Percentiles rank a stretch among this genome's conserved stretches.
These are phyloP conservation scores for Pungitius pungitius DNA, from an alignment of 2,113 vertebrate genomes.

Conservation along the genomic window DNA sequence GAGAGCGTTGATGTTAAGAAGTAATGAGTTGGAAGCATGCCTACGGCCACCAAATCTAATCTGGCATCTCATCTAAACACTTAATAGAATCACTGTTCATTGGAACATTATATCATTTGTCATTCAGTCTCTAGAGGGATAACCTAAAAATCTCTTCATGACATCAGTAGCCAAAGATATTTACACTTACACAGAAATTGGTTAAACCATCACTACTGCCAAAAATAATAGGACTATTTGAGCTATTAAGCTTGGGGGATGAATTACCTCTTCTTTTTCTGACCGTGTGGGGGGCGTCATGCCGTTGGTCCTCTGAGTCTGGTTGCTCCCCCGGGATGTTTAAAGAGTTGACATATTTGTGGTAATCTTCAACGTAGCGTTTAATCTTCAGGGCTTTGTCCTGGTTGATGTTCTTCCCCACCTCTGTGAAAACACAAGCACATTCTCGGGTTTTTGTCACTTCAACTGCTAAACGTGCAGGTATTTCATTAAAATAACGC, in stretches of 20 bases:
- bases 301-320: neutral
- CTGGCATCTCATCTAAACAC: constrained; percentile 68
- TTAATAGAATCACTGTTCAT: constrained; percentile 71
- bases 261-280: constrained; percentile 42
- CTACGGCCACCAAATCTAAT: constrained; percentile 70
- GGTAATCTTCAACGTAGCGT: constrained; percentile 75
- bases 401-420: constrained; percentile 83
- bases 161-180: constrained; percentile 38
- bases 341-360: constrained; percentile 61
- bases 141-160: constrained; percentile 43
- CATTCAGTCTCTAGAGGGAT: constrained; percentile 57
- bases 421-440: constrained; percentile 65
- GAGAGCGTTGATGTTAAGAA: constrained; percentile 63
- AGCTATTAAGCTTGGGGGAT: neutral
- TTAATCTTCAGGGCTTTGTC: constrained; percentile 72
- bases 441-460: neutral
- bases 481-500: no score
- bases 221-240: neutral
- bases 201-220: neutral
- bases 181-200: neutral
- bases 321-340: neutral
- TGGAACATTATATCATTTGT: constrained; percentile 65
- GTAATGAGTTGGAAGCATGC: constrained; percentile 74
- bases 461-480: neutral
- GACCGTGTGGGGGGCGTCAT: neutral